phyloP scores from a whole-genome alignment of 2,888 invertebrate species.

The Lithosia quadra region DNA sequence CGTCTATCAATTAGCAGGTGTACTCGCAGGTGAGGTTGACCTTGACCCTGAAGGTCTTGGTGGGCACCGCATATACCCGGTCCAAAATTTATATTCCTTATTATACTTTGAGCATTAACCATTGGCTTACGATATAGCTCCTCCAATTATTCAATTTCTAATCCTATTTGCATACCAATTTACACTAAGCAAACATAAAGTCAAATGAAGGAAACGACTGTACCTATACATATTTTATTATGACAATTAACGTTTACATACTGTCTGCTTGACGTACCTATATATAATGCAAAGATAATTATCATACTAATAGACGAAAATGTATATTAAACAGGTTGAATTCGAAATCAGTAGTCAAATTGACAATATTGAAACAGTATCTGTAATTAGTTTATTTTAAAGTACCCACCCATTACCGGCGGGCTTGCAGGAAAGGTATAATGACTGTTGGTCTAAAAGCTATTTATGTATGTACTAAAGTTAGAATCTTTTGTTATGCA shows the following conservation, averaged over 20 bases:
- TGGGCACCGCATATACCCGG: background rate
- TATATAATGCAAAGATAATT: constrained; percentile 17
- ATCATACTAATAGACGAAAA: constrained; percentile 10
- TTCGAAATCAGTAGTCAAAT: background rate
- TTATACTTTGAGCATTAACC: background rate
- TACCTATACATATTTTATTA: constrained; percentile 52
- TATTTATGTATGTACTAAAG: too few species aligned
- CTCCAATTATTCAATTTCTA: constrained; percentile 46
- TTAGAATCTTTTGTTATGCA: too few species aligned
- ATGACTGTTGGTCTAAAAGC: too few species aligned
- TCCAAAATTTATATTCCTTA: background rate
- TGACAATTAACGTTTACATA: constrained; percentile 41
- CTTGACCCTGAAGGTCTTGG: too few species aligned
- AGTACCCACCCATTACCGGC: too few species aligned
- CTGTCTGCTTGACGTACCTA: constrained; percentile 19
- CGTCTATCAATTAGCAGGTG: too few species aligned
- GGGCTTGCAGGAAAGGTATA: too few species aligned
- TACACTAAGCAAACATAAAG: constrained; percentile 41
- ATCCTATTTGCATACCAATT: constrained; percentile 51
- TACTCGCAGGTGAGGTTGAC: too few species aligned
- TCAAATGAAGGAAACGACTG: constrained; percentile 42
- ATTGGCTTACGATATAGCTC: constrained; percentile 8
- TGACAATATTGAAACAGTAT: background rate
- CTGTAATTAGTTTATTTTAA: background rate
- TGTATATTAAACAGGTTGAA: background rate